Conservation (phyloP, 2,797 vertebrate genomes). For the Meda fulgida region DNA sequence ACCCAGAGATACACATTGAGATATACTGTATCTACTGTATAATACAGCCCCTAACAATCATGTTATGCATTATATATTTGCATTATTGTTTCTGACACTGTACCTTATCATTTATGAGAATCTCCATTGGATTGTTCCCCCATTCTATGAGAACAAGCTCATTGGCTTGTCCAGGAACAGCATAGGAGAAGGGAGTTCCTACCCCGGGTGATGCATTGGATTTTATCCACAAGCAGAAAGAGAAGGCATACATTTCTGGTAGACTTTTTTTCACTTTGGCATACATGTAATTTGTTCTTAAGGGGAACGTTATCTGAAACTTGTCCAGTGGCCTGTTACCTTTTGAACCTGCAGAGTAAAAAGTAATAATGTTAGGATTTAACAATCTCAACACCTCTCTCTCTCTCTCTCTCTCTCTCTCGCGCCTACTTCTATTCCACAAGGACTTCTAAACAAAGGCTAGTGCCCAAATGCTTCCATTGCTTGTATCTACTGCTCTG, state of each 20-base stretch:
- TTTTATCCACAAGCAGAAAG: conserved; percentile 95
- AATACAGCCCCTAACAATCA: background rate
- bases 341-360: conserved; percentile 82
- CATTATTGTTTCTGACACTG: background rate
- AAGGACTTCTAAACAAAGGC: background rate
- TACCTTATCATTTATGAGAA: conserved; percentile 98
- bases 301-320: conserved; percentile 93
- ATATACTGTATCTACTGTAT: background rate
- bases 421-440: background rate
- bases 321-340: conserved; percentile 87
- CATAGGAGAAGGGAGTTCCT: conserved; percentile 95
- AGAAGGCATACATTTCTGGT: conserved; percentile 98
- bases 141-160: conserved; percentile 96
- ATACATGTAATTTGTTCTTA: conserved; percentile 98
- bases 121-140: conserved; percentile 99
- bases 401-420: background rate
- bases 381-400: background rate
- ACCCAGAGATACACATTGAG: background rate
- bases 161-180: conserved; percentile 91
- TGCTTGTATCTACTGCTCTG: background rate
- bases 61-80: background rate
- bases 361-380: background rate
- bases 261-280: conserved; percentile 93
- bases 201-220: conserved; percentile 92
- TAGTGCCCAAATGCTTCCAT: background rate